Percentiles rank a stretch among this genome's conserved stretches.
Conservation (phyloP, 2,888 invertebrate species). For the Tiphia femorata region DNA sequence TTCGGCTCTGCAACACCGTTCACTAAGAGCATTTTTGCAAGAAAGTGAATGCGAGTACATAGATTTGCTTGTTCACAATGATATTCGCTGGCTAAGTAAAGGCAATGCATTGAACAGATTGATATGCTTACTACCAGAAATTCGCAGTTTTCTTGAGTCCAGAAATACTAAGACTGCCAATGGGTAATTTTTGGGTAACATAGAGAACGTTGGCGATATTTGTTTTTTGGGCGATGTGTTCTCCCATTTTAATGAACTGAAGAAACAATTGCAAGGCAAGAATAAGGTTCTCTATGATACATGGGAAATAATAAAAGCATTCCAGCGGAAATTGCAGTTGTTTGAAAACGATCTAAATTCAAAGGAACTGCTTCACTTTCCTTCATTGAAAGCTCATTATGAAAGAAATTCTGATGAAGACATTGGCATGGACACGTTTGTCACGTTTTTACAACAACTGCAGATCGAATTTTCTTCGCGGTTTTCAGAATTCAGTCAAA, state of each 20-base stretch:
- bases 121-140: no score
- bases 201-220: no score
- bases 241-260: slow-evolving; percentile 4
- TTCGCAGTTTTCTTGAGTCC: no score
- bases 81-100: no score
- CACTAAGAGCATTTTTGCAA: no score
- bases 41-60: no score
- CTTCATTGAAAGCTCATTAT: slow-evolving; percentile 10
- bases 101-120: no score
- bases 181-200: no score
- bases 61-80: no score
- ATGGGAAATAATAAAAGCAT: slow-evolving; percentile 3
- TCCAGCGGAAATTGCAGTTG: slow-evolving; percentile 5
- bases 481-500: slow-evolving; percentile 6
- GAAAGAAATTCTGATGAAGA: neutral
- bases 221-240: slow-evolving; percentile 3
- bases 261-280: slow-evolving; percentile 1
- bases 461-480: slow-evolving; percentile 6
- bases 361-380: slow-evolving; percentile 1
- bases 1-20: no score
- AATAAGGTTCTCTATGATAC: neutral
- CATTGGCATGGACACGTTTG: neutral
- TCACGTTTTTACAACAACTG: neutral
- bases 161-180: no score
- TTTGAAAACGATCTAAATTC: slow-evolving; percentile 9